Base-by-base conservation (phyloP, 2,113 vertebrate genomes). In the Narcine bancroftii region DNA sequence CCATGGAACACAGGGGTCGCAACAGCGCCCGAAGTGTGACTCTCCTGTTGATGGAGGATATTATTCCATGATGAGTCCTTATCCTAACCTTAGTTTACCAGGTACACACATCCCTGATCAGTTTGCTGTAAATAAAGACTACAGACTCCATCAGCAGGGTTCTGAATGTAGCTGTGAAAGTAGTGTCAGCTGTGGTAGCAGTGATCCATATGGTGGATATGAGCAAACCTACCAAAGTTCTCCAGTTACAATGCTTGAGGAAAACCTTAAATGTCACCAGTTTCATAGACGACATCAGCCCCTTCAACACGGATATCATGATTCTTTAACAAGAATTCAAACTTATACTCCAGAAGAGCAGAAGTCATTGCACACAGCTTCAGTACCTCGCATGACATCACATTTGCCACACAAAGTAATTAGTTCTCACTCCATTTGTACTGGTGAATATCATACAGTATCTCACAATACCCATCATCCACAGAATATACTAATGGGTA, bases 91-190 rank as follows among this genome's bases (percentile, higher is more conserved):
- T 92, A 96, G 96, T 2, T 94, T 99, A 13, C 96, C 97, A 6
- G 96, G 97, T 72, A 96, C 96, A 0, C 96, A 96, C 21, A 98
- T 97, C 92, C 98, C 98, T 0, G 97, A 99, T 93, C 97, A 96
- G 93, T 98, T 98, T 94, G 96, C 97, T 45, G 92, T 96, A 42
- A 98, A 99, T 93, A 94, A 96, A 0, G 98, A 99, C 93, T 97
- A 97, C 45, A 95, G 97, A 36, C 95, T 97, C 0, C 97, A 96
- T 93, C 98, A 98, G 0, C 96, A 98, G 0, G 97, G 97, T 26
- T 99, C 98, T 0, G 98, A 99, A 91, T 99, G 98, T 94, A 98
- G 98, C 95, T 99, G 98, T 0, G 98, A 99, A 93, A 97, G 98
- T 94, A 98, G 98, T 63, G 71, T 96, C 93, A 99, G 98, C 93